Evolutionary conservation across 2,888 invertebrate species (phyloP).

Genomic region (Hirtodrosophila histrioides): DNA sequence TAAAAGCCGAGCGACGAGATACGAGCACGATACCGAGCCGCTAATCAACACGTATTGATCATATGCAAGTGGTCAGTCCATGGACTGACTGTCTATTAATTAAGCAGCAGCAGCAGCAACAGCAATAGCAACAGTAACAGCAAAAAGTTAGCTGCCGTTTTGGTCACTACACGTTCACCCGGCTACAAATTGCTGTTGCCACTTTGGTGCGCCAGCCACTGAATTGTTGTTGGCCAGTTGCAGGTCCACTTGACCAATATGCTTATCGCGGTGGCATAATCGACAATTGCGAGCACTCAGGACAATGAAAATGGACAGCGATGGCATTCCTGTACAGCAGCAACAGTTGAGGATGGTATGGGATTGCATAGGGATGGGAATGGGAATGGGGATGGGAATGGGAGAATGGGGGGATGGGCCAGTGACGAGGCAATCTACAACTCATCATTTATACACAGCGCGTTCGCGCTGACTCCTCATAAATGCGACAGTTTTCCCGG

Average conservation of each 20-base stretch:
- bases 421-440: conserved; percentile 37
- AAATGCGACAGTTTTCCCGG: conserved; percentile 49
- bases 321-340: conserved; percentile 45
- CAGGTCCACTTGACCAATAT: conserved; percentile 62
- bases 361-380: conserved; percentile 1
- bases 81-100: conserved; percentile 56
- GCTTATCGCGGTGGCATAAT: conserved; percentile 62
- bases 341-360: conserved; percentile 6
- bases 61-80: conserved; percentile 66
- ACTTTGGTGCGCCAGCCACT: conserved; percentile 68
- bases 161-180: conserved; percentile 76
- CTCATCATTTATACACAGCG: conserved; percentile 54
- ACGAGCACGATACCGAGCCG: conserved; percentile 49
- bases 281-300: conserved; percentile 50
- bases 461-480: conserved; percentile 34
- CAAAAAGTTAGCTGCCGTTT: conserved; percentile 69
- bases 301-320: conserved; percentile 64
- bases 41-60: conserved; percentile 78
- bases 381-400: conserved; percentile 5
- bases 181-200: conserved; percentile 79
- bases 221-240: conserved; percentile 50
- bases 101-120: conserved; percentile 48
- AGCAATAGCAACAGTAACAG: conserved; percentile 39
- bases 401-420: conserved; percentile 1
- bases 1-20: conserved; percentile 73